Conservation (phyloP, 2,888 invertebrate species). For the Ophraella communa region DNA sequence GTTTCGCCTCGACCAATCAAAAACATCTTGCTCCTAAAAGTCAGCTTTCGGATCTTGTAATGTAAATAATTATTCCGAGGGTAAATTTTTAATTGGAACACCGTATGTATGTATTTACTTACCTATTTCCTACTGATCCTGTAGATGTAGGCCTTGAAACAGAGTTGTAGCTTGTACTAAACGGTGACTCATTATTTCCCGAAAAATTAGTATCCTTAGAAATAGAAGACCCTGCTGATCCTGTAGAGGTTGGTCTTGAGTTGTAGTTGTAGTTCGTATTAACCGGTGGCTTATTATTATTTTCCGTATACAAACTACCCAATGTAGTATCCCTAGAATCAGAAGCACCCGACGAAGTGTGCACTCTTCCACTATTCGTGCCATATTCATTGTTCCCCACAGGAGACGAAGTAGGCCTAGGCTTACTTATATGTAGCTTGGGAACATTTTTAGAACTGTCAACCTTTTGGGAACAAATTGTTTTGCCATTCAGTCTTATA, state of each 20-base stretch:
- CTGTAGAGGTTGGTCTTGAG: neutral
- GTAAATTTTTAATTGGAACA: too few relatives aligned
- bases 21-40: too few relatives aligned
- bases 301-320: neutral
- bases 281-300: neutral
- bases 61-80: too few relatives aligned
- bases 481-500: slow-evolving; percentile 66
- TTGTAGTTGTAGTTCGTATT: neutral
- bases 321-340: too few relatives aligned
- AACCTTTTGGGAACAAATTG: slow-evolving; percentile 61
- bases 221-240: too few relatives aligned
- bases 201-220: too few relatives aligned
- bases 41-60: too few relatives aligned
- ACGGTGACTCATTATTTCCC: neutral
- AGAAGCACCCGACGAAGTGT: neutral
- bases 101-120: neutral
- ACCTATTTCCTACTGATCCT: neutral
- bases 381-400: neutral
- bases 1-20: too few relatives aligned
- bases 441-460: slow-evolving; percentile 14
- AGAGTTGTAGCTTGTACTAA: neutral
- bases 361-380: neutral
- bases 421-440: slow-evolving; percentile 30
- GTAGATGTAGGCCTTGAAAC: neutral
- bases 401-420: slow-evolving; percentile 5